Conservation (phyloP, 2,888 invertebrate genomes). For the Ochropleura plecta region DNA sequence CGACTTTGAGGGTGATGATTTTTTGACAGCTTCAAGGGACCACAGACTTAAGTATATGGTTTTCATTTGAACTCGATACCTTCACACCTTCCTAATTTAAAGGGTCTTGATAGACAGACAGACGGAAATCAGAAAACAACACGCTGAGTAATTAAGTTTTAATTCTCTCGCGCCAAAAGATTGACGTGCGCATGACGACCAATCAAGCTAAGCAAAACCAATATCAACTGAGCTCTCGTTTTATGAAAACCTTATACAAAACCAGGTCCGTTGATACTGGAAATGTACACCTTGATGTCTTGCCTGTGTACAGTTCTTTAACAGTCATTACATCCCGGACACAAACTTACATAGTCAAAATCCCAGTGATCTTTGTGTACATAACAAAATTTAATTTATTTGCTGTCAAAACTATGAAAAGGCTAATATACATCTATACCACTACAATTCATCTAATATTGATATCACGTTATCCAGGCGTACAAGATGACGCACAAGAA, state of each 20-base stretch:
- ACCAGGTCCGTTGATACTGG: too few species aligned
- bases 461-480: constrained; percentile 70
- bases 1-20: too few species aligned
- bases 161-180: neutral
- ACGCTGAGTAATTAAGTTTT: neutral
- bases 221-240: too few species aligned
- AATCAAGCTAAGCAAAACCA: too few species aligned
- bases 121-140: neutral
- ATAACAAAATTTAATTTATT: too few species aligned
- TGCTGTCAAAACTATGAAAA: neutral
- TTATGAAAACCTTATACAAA: too few species aligned
- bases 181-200: neutral
- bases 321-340: neutral
- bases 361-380: neutral
- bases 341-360: neutral
- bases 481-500: constrained; percentile 79
- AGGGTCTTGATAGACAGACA: too few species aligned
- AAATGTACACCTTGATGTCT: too few species aligned
- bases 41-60: too few species aligned
- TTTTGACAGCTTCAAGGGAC: too few species aligned
- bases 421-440: neutral
- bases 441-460: neutral
- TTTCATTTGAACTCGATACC: too few species aligned
- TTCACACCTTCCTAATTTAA: too few species aligned
- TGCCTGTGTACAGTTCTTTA: neutral